Base-by-base conservation (phyloP, 2,888 invertebrate species). In the Furcula furcula region DNA sequence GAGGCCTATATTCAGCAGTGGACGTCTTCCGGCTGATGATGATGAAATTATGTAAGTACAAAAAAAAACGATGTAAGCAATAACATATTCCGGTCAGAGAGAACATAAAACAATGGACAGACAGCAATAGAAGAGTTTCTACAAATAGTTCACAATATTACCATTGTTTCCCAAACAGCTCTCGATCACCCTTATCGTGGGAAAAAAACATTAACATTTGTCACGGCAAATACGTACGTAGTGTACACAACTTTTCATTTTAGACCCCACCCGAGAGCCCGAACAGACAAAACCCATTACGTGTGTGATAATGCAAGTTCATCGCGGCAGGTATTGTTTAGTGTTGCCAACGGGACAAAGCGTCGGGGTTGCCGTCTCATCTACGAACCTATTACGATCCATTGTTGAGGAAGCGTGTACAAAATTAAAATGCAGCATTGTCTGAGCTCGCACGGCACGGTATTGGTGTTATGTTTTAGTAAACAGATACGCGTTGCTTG, bases 381-480 rank as follows among this genome's bases (percentile, higher is more conserved):
- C 83, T 76, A 76, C 71, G 69, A 65, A 73, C 71, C 80, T 79
- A 86, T 84, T 85, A 84, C 76, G 64, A 66, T 59, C 85, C 73
- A 85, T 87, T 86, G 86, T 86, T 68, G 64, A 64, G 62, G 66
- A 65, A 66, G 70, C 72, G 65, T 66, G 26, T 76, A 76, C 83
- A 73, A 86, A 86, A 87, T 87, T 87, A 87, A 87, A 87, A 87
- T 82, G 79, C 79, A 70, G 76, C 78, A 82, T 86, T 86, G 86
- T 87, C 70, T 78, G 64, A 50, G 55, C 63, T 63, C 68, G 55
- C 64, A 68, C 63, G 63, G 65, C 55, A 64, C 55, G 49, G 52
- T 69, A 76, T 75, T 57, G 64, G 60, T 52, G 71, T 68, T 77
- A 76, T 76, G 70, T 74, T 69, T 68, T 63, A 60, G 58, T 61